These are phyloP conservation scores for Idris sp. DNA, from an alignment of 1,140 invertebrate species.

Conservation along the genomic window DNA sequence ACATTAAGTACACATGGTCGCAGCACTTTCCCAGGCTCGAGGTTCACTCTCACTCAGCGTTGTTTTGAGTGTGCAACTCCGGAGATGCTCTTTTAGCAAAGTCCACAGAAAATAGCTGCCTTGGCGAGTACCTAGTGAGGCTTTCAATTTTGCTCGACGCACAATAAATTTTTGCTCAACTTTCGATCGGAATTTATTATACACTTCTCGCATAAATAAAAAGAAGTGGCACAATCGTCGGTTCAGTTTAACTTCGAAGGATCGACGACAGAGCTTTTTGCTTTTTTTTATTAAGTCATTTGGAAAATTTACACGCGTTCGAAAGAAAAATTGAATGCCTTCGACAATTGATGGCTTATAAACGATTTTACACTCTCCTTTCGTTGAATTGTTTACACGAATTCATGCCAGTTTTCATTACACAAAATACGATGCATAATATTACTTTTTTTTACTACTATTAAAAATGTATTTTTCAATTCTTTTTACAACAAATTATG, in stretches of 20 bases:
- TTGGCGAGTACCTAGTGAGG: slow-evolving; percentile 45
- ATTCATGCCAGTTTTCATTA: too few relatives aligned
- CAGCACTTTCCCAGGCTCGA: slow-evolving; percentile 55
- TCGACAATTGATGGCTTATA: slow-evolving; percentile 20
- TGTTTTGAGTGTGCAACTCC: slow-evolving; percentile 44
- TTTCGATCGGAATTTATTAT: slow-evolving; percentile 64
- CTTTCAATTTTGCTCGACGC: slow-evolving; percentile 58
- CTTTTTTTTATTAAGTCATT: slow-evolving; percentile 50
- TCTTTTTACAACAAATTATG: too few relatives aligned
- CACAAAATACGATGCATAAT: too few relatives aligned
- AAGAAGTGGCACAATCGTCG: slow-evolving; percentile 54
- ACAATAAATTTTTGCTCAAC: slow-evolving; percentile 57
- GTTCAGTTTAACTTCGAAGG: slow-evolving; percentile 52
- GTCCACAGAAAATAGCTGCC: slow-evolving; percentile 54
- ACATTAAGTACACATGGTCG: slow-evolving; percentile 45
- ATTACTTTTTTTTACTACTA: too few relatives aligned
- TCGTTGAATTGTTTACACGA: slow-evolving; percentile 5
- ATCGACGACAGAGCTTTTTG: slow-evolving; percentile 40
- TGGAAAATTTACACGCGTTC: slow-evolving; percentile 33
- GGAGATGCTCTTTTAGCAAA: slow-evolving; percentile 43
- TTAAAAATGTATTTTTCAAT: too few relatives aligned
- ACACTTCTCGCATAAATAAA: slow-evolving; percentile 61
- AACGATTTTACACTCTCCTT: slow-evolving; percentile 5
- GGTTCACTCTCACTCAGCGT: slow-evolving; percentile 40
- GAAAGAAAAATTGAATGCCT: slow-evolving; percentile 29